Evolutionary conservation across 2,888 invertebrate genomes (phyloP), one percentile per base, ranked within the genome.

Genomic region (Polydrusus tereticollis): DNA sequence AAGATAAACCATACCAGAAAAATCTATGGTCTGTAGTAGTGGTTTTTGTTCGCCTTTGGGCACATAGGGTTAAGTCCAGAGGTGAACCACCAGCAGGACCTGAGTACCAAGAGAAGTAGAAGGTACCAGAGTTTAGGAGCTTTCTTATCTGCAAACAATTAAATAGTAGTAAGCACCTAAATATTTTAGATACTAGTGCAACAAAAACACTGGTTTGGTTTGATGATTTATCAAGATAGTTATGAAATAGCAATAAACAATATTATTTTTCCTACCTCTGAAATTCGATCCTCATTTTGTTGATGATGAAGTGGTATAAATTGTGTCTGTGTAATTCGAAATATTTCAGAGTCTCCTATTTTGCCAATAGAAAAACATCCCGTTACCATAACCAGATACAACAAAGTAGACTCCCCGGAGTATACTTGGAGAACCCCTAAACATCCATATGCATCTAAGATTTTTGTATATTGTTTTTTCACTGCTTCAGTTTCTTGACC

Each of bases 311-410:
- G 86, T 0, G 98, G 96, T 8, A 97, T 88, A 85, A 98, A 96
- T 79, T 93, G 92, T 0, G 97, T 96, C 85, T 96, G 95, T 0
- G 96, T 97, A 69, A 99, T 94, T 78, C 96, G 91, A 85, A 98
- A 98, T 72, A 99, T 93, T 88, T 99, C 99, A 0, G 94, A 92
- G 80, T 97, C 97, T 52, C 93, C 93, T 50, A 99, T 92, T 87
- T 98, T 98, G 8, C 99, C 99, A 76, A 98, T 94, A 7, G 98
- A 99, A 79, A 97, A 92, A 85, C 98, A 99, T 36, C 98, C 97
- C 12, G 96, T 98, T 63, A 99, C 94, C 82, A 98, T 90, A 7
- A 98, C 96, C 68, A 99, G 89, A 82, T 96, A 98, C 58, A 96
- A 88, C 64, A 96, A 89, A 38, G 94, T 93, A 81, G 90, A 92